Evolutionary conservation across 2,888 invertebrate species (phyloP), one percentile per base, ranked within the genome.

Genomic region (Psylliodes chrysocephalus): DNA sequence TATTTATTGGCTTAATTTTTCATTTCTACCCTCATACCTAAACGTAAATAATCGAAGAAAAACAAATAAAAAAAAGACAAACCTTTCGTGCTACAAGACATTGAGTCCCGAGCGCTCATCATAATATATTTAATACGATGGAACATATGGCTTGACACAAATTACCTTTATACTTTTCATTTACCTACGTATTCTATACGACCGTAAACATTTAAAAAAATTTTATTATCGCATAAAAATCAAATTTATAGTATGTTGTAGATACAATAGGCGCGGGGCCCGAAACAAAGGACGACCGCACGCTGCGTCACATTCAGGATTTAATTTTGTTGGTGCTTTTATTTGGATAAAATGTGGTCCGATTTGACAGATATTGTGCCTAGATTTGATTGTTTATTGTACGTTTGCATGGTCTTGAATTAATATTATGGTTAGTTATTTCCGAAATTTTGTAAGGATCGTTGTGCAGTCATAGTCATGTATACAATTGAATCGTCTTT

Each of bases 251-350:
- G 68, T 73, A 74, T 72, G 73, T 74, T 70, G 60, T 69, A 35
- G 68, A 63, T 59, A 73, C 76, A 72, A 75, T 73, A 71, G 73
- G 64, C 60, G 71, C 66, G 73, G 73, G 74, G 65, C 66, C n/a
- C 62, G 61, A 71, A 71, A 72, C 72, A 73, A 73, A 73, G 69
- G 65, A 63, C 42, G 63, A 64, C 40, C 62, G 59, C 76, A 71
- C 67, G 74, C 74, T 72, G 76, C 19, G 76, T 59, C 63, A 67
- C 65, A 64, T 70, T 70, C 71, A 69, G 70, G 67, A 66, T 71
- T 73, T 73, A 75, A 76, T 75, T 76, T 72, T 73, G 71, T 76
- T 71, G 73, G 73, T 75, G 71, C 71, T 73, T 73, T 75, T 74
- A 75, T 75, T 72, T 69, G 67, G 64, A 68, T 71, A 70, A 74